These are phyloP conservation scores for Tupaia chinensis DNA, from an alignment of 2,113 vertebrate genomes.

Conservation along the genomic window DNA sequence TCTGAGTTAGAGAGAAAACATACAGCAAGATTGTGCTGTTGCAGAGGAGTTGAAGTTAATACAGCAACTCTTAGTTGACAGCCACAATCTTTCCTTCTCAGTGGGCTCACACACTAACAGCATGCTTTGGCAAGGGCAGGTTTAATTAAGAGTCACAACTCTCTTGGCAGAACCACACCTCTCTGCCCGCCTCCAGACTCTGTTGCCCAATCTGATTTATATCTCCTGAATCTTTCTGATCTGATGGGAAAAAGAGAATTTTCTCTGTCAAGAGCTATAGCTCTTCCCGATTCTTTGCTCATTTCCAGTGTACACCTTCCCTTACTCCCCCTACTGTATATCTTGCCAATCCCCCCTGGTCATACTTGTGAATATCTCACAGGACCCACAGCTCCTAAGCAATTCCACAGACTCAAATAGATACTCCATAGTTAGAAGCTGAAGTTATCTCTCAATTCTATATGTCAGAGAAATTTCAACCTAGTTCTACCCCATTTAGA, in stretches of 20 bases:
- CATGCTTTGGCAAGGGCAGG: not conserved
- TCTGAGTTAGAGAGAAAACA: not conserved
- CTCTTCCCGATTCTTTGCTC: not conserved
- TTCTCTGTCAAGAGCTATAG: not conserved
- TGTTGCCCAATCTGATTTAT: not conserved
- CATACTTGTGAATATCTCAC: constrained; percentile 21
- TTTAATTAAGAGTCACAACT: constrained; percentile 19
- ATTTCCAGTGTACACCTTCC: not conserved
- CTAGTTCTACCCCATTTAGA: not conserved
- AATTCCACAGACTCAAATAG: not conserved
- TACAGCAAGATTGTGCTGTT: not conserved
- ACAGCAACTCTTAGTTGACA: not conserved
- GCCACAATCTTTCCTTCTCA: not conserved
- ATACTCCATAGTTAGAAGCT: not conserved
- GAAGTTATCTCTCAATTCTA: not conserved
- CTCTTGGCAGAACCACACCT: not conserved
- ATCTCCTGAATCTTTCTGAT: not conserved
- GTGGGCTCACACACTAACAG: not conserved
- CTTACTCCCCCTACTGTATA: not conserved
- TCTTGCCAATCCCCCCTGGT: no score
- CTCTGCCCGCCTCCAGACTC: not conserved
- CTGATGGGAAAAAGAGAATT: not conserved
- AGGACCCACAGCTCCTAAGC: not conserved
- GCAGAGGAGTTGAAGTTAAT: not conserved
- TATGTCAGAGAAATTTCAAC: not conserved